Conservation (phyloP, 2,113 vertebrate species). For the Tautogolabrus adspersus region DNA sequence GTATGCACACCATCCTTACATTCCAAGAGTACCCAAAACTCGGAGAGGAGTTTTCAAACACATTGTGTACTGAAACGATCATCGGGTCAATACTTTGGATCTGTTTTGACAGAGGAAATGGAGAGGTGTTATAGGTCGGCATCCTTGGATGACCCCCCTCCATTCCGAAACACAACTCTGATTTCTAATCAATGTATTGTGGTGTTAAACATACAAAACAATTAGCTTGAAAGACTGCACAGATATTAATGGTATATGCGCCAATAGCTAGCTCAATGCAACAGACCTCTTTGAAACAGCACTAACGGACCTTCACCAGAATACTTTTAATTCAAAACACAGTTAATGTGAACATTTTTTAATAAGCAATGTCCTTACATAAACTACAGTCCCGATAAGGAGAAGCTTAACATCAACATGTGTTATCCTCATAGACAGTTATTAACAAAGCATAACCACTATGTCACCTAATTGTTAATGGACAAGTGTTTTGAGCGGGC, state of each 20-base stretch:
- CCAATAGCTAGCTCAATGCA: constrained; percentile 9
- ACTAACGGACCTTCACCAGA: background rate
- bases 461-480: background rate
- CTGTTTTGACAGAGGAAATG: constrained; percentile 89
- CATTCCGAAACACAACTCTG: constrained; percentile 24
- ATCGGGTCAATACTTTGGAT: constrained; percentile 94
- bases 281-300: background rate
- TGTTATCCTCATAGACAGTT: background rate
- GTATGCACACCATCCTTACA: constrained; percentile 89
- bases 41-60: constrained; percentile 89
- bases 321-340: background rate
- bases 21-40: constrained; percentile 89
- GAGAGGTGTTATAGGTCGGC: constrained; percentile 54
- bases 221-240: constrained; percentile 24
- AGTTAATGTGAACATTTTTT: background rate
- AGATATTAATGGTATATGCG: constrained; percentile 6
- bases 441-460: background rate
- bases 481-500: too few species aligned
- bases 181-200: constrained; percentile 17
- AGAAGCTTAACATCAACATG: background rate
- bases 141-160: constrained; percentile 25
- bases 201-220: constrained; percentile 62
- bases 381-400: constrained; percentile 37
- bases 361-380: constrained; percentile 18
- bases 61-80: constrained; percentile 92